Conservation (phyloP, 1,140 invertebrate genomes). For the Pseudoatta argentina region DNA sequence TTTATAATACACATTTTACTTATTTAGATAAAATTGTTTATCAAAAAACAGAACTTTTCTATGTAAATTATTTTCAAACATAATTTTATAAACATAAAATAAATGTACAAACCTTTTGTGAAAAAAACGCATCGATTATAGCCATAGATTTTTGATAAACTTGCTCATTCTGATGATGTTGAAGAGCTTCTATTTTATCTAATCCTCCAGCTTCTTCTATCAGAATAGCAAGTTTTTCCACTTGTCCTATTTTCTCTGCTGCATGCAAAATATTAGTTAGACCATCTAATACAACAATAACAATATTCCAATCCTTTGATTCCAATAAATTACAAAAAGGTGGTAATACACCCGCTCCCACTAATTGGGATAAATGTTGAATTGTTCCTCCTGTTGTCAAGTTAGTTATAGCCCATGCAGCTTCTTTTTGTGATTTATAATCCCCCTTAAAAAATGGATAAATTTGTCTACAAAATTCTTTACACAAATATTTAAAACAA, state of each 20-base stretch:
- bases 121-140: slow-evolving; percentile 95
- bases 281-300: slow-evolving; percentile 89
- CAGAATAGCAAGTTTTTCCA: slow-evolving; percentile 86
- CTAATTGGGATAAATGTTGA: slow-evolving; percentile 90
- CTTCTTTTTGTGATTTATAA: slow-evolving; percentile 93
- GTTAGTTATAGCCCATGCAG: slow-evolving; percentile 94
- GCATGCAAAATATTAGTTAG: slow-evolving; percentile 88
- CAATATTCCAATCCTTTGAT: slow-evolving; percentile 88
- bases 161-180: slow-evolving; percentile 91
- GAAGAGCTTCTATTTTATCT: slow-evolving; percentile 92
- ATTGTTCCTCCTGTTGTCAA: slow-evolving; percentile 91
- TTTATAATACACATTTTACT: not conserved
- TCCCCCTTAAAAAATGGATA: slow-evolving; percentile 88
- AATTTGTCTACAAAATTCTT: not conserved
- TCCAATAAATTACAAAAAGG: slow-evolving; percentile 86
- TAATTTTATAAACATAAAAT: not conserved
- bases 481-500: not conserved
- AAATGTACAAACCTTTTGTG: slow-evolving; percentile 84
- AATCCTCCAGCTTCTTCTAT: slow-evolving; percentile 90
- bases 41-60: not conserved
- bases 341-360: slow-evolving; percentile 86
- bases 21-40: not conserved
- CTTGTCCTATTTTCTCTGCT: slow-evolving; percentile 86
- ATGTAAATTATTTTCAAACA: not conserved
- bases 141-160: slow-evolving; percentile 94